Percentiles rank a stretch among this genome's conserved stretches.
phyloP scores from a whole-genome alignment of 2,113 vertebrate species.

The Vulpes lagopus region DNA sequence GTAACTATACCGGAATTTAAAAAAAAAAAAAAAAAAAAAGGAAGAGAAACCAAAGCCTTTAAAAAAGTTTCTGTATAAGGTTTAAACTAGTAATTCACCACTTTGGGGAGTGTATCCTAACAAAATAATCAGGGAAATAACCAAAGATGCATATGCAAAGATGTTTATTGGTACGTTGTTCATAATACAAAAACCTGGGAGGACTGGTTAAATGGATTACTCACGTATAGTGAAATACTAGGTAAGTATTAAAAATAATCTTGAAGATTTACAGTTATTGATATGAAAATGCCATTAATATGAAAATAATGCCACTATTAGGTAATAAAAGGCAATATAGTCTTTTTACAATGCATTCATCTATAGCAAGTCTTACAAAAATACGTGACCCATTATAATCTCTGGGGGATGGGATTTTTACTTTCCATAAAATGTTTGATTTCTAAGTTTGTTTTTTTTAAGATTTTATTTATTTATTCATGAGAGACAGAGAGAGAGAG shows the following conservation, averaged over 20 bases:
- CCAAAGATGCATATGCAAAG: neutral
- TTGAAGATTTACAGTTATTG: neutral
- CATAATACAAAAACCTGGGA: neutral
- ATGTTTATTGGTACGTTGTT: neutral
- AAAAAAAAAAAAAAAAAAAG: no score
- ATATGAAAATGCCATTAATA: neutral
- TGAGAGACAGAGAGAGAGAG: no score
- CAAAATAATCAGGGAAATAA: neutral
- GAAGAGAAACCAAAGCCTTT: neutral
- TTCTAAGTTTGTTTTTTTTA: no score
- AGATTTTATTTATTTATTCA: no score
- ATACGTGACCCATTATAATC: no score
- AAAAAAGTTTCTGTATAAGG: neutral
- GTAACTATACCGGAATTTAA: no score
- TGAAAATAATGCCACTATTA: neutral
- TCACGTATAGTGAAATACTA: neutral
- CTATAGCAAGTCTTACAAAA: no score
- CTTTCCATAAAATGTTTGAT: no score
- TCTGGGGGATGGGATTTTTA: no score
- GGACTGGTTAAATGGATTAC: neutral
- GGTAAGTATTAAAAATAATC: slow-evolving; percentile 14
- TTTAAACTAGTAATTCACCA: neutral
- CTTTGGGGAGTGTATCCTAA: neutral
- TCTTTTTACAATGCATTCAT: neutral
- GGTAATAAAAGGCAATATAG: neutral